Evolutionary conservation across 2,888 invertebrate species (phyloP), one percentile per base, ranked within the genome.

Genomic region (Sphecodes monilicornis): DNA sequence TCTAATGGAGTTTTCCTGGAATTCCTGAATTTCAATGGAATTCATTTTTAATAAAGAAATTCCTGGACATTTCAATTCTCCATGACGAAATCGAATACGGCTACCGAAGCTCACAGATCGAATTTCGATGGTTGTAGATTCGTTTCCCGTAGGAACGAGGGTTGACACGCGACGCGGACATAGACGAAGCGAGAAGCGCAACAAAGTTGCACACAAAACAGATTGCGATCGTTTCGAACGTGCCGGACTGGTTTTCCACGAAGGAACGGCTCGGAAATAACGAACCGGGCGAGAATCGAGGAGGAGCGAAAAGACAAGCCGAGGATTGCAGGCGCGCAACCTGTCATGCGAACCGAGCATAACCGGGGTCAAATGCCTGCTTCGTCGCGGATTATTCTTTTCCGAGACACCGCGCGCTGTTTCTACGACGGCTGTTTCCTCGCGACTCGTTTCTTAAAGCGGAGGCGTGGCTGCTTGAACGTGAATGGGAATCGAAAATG

Each of bases 261-360:
- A 76, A 75, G 41, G 41, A 76, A 41, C 54, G 29, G 13, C 41
- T 29, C 54, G 68, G 71, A 72, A 80, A 76, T 80, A 80, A 80
- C 66, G 80, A 80, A 80, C 36, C 68, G n/a, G 26, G n/a, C 66
- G 54, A 54, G 76, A 74, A 81, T 77, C 69, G 71, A 77, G 57
- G 18, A 72, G 76, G 43, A 50, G 41, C 11, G 54, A 26, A 64
- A 70, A 64, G 70, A 74, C 50, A 39, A 75, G 60, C 46, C 36
- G 60, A 75, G 71, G 71, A 77, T 77, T 64, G 73, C 60, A 64
- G 60, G 43, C 43, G 43, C 43, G 70, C 43, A 66, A 71, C 57
- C 83, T 82, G 79, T 73, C 83, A 69, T 68, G 79, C 79, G 41
- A 76, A 66, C 82, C 39, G 60, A 66, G 68, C 76, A 83, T 83